Conservation (phyloP, 2,888 invertebrate species). For the Drosophila phalerata region DNA sequence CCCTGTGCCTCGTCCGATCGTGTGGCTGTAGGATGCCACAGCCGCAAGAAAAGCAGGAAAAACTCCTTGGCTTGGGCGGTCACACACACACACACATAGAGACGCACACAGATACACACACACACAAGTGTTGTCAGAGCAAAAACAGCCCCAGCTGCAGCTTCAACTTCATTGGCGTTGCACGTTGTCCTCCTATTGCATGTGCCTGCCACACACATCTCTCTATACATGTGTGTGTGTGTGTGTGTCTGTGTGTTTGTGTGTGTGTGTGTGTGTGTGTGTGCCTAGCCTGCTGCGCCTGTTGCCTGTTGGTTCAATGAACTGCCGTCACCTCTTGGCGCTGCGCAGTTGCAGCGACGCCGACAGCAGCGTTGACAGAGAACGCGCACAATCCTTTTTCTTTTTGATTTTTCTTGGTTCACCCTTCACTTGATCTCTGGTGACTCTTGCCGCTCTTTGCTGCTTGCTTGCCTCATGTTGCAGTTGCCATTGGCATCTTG, state of each 20-base stretch:
- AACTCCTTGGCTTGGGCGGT: conserved; percentile 69
- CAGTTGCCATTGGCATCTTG: conserved; percentile 19
- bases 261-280: conserved; percentile 28
- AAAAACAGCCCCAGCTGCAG: conserved; percentile 29
- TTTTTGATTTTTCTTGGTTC: conserved; percentile 71
- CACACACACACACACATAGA: conserved; percentile 37
- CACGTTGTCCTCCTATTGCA: conserved; percentile 64
- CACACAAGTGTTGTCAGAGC: not conserved
- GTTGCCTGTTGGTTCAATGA: conserved; percentile 70
- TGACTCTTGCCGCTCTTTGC: conserved; percentile 47
- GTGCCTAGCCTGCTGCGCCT: conserved; percentile 41
- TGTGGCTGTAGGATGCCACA: conserved; percentile 73
- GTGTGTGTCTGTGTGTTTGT: conserved; percentile 26
- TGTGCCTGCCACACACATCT: conserved; percentile 43
- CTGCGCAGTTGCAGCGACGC: conserved; percentile 61
- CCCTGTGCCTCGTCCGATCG: conserved; percentile 38
- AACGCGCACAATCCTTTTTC: conserved; percentile 73
- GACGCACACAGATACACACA: conserved; percentile 4
- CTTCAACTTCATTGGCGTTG: conserved; percentile 12
- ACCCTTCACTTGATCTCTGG: conserved; percentile 77
- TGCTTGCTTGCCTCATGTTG: conserved; percentile 12
- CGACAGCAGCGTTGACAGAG: conserved; percentile 26
- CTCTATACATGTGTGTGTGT: conserved; percentile 4
- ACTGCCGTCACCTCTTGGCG: conserved; percentile 75
- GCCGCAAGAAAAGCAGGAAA: conserved; percentile 74